Percentiles rank a stretch among this genome's conserved stretches.
phyloP scores from a whole-genome alignment of 2,113 vertebrate genomes.

The Dipodomys ordii region DNA sequence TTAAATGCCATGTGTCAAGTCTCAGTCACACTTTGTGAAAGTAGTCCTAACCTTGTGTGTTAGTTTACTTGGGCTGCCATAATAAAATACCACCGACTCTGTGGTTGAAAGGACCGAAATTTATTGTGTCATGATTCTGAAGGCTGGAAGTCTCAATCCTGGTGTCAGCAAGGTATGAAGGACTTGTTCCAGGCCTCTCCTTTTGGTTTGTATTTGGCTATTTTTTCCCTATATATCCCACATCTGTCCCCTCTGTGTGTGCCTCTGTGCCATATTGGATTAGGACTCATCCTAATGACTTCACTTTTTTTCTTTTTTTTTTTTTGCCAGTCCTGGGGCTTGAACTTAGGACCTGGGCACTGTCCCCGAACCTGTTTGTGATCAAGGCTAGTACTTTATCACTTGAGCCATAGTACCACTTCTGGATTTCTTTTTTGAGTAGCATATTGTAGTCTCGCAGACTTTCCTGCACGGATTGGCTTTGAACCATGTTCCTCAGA shows the following conservation, averaged over 20 bases:
- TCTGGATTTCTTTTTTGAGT: too few species aligned
- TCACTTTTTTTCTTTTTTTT: neutral
- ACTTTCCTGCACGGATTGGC: too few species aligned
- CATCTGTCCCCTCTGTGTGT: neutral
- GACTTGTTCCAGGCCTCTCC: neutral
- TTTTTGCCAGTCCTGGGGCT: neutral
- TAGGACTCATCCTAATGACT: neutral
- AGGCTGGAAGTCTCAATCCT: neutral
- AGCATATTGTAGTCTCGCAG: too few species aligned
- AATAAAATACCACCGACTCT: neutral
- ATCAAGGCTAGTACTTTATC: too few species aligned
- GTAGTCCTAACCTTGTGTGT: neutral
- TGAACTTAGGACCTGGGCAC: too few species aligned
- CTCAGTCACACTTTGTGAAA: neutral
- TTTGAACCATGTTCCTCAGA: too few species aligned
- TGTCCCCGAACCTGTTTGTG: too few species aligned
- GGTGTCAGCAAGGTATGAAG: neutral
- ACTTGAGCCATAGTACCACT: too few species aligned
- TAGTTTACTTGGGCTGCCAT: neutral
- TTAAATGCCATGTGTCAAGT: neutral
- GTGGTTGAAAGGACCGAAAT: neutral
- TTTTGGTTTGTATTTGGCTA: neutral
- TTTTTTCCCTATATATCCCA: conserved; percentile 29
- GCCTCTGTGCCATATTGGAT: conserved; percentile 3
- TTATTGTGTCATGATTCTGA: neutral